Base-by-base conservation (phyloP, 1,140 invertebrate genomes). In the Sarcophaga peregrina region DNA sequence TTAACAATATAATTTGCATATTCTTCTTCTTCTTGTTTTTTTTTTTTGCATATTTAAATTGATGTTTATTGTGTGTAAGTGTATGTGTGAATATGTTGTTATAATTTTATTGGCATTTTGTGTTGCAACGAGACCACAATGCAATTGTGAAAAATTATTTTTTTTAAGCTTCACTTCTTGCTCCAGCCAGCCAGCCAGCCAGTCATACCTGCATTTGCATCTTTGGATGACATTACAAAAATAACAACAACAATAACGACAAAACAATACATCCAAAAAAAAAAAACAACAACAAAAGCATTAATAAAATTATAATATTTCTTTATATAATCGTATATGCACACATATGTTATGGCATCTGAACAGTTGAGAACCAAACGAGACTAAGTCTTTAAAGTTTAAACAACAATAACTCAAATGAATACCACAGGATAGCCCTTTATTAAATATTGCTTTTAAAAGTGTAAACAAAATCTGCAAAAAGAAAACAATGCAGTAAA, bases 41-140 rank as follows among this genome's bases (percentile, higher is more conserved):
- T 37, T 37, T 37, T 37, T 37, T 37, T 37, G 25, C 25, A 37
- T 37, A 37, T 37, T 37, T 37, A 37, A 37, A 4, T 37, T 37
- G 25, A 37, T 37, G 25, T 37, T 1, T 37, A 37, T 37, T 37
- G 25, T 37, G 4, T 37, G 25, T 37, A 37, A 2, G 25, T 37
- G 25, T 37, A 37, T 72, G 37, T 25, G 68, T 47, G 15, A 78
- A 78, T 78, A 78, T 78, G 75, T 78, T 78, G 48, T 50, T 78
- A 78, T 78, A 78, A 78, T 78, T 78, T 78, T 78, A 78, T 78
- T 78, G 75, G 48, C 75, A 78, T 78, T 78, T 68, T 78, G 20
- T 47, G 25, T 78, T 78, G 75, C 75, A 78, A 78, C 47, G 47
- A 52, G 75, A 78, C 75, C 75, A 78, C 75, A 78, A 78, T 78